Evolutionary conservation across 2,797 vertebrate species (phyloP).

Genomic region (Rhincodon typus): DNA sequence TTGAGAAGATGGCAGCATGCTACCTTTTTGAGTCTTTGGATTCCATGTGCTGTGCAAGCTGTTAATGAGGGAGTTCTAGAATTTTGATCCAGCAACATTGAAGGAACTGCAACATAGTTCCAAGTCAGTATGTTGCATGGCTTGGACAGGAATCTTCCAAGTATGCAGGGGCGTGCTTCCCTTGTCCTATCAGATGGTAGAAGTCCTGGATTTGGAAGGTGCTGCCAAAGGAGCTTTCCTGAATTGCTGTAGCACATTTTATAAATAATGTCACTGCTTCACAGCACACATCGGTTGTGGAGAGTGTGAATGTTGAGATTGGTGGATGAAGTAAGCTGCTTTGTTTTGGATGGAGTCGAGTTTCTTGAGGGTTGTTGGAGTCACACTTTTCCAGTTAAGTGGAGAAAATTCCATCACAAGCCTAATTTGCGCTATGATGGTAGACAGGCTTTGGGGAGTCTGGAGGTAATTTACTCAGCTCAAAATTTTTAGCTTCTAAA

Average conservation of each 20-base stretch:
- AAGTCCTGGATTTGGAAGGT: not conserved
- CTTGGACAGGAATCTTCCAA: not conserved
- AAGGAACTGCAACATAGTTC: not conserved
- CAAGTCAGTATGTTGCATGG: not conserved
- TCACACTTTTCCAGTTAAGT: not conserved
- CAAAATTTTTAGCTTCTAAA: not conserved
- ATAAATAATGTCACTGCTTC: not conserved
- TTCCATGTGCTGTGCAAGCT: not conserved
- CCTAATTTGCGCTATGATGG: not conserved
- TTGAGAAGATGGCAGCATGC: not conserved
- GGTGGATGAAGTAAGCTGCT: not conserved
- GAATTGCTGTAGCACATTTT: not conserved
- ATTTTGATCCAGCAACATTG: not conserved
- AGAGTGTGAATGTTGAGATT: too few relatives aligned
- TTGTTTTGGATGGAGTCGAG: not conserved
- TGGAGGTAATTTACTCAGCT: not conserved
- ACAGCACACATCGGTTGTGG: too few relatives aligned
- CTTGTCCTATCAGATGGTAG: not conserved
- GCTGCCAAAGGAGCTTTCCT: not conserved
- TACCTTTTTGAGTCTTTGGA: too few relatives aligned
- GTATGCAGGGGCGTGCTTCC: not conserved
- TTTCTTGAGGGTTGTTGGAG: not conserved
- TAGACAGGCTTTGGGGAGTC: not conserved
- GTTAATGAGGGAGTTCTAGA: not conserved
- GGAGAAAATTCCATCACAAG: not conserved